Conservation (phyloP, 2,888 invertebrate species). For the Xylota sylvarum region DNA sequence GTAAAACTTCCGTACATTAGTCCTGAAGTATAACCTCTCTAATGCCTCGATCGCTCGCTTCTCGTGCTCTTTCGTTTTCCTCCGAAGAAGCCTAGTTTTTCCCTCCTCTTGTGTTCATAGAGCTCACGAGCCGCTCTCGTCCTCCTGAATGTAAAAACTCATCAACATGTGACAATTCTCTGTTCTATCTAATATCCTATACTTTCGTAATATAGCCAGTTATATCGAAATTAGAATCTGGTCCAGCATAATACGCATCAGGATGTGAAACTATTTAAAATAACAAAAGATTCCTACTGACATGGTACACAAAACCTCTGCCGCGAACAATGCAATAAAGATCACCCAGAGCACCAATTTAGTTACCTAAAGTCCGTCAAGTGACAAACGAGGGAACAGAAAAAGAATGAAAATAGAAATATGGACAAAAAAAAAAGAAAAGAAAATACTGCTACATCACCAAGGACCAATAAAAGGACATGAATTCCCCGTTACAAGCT, state of each 20-base stretch:
- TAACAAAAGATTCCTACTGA: background rate
- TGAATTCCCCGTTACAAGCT: slow-evolving; percentile 69
- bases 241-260: background rate
- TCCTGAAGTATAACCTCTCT: no score
- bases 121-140: no score
- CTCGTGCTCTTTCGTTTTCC: no score
- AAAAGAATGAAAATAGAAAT: slow-evolving; percentile 25
- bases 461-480: slow-evolving; percentile 71
- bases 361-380: slow-evolving; percentile 52
- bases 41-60: no score
- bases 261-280: background rate
- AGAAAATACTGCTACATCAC: slow-evolving; percentile 52
- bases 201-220: no score
- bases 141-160: no score
- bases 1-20: no score
- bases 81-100: no score
- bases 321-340: slow-evolving; percentile 56
- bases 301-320: slow-evolving; percentile 22
- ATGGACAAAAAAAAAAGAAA: slow-evolving; percentile 4
- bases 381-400: slow-evolving; percentile 39
- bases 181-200: no score
- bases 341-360: slow-evolving; percentile 57
- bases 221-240: slow-evolving; percentile 12
- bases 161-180: no score
- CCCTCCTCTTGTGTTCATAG: no score